These are phyloP conservation scores for Pomacea canaliculata DNA, from an alignment of 2,888 invertebrate species.

Conservation along the genomic window DNA sequence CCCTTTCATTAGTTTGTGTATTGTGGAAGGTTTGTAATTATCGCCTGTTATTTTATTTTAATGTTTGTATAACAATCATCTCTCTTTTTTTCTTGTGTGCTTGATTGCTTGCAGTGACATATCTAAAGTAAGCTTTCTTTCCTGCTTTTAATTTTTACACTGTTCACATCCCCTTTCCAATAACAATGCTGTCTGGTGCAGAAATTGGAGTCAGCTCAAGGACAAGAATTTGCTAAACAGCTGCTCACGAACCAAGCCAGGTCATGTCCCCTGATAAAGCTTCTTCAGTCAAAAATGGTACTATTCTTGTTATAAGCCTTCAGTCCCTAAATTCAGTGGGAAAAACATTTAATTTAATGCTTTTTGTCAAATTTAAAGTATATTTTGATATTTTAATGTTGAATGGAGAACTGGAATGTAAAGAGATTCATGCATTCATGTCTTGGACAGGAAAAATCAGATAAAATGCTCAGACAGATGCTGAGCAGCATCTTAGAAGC, in stretches of 20 bases:
- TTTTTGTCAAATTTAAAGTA: no score
- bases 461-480: constrained; percentile 35
- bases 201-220: constrained; percentile 45
- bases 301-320: no score
- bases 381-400: no score
- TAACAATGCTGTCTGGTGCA: constrained; percentile 21
- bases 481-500: constrained; percentile 41
- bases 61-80: no score
- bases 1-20: no score
- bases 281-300: constrained; percentile 26
- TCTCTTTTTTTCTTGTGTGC: background rate
- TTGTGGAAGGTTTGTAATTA: no score
- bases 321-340: no score
- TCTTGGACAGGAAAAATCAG: constrained; percentile 37
- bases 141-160: background rate
- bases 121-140: background rate
- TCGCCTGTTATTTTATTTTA: no score
- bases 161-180: no score
- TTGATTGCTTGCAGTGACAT: background rate
- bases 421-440: background rate
- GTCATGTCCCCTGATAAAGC: constrained; percentile 52
- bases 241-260: constrained; percentile 42
- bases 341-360: no score
- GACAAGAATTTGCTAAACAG: constrained; percentile 48
- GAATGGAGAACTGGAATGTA: no score